Evolutionary conservation across 2,888 invertebrate genomes (phyloP).

Genomic region (Macrosoma leucophasiata): DNA sequence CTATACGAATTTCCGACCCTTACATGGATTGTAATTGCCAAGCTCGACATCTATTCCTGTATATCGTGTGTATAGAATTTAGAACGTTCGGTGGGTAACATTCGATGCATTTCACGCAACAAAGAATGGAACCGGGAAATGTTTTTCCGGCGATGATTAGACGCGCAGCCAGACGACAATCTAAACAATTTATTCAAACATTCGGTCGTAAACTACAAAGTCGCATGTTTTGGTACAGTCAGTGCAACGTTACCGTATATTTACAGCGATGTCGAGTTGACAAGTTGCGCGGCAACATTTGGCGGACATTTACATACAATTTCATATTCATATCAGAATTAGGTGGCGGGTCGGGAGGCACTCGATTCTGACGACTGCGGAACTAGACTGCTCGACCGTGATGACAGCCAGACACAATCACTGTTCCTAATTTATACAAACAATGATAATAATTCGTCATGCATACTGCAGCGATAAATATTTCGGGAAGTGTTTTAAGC

Average conservation of each 20-base stretch:
- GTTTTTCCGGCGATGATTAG: no score
- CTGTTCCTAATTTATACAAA: no score
- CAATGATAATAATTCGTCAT: no score
- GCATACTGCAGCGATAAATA: no score
- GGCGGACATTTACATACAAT: slow-evolving; percentile 64
- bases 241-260: slow-evolving; percentile 56
- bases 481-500: no score
- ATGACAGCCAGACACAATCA: slow-evolving; percentile 25
- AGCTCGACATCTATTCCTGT: slow-evolving; percentile 16
- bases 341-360: slow-evolving; percentile 42
- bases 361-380: slow-evolving; percentile 35
- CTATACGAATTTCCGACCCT: slow-evolving; percentile 36
- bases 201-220: slow-evolving; percentile 49
- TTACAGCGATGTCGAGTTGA: slow-evolving; percentile 62
- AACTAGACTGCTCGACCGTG: slow-evolving; percentile 33
- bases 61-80: slow-evolving; percentile 4
- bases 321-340: slow-evolving; percentile 71
- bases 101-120: slow-evolving; percentile 28
- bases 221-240: slow-evolving; percentile 58
- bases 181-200: slow-evolving; percentile 59
- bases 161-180: no score
- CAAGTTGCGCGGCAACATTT: slow-evolving; percentile 57
- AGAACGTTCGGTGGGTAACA: slow-evolving; percentile 24
- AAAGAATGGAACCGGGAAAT: no score
- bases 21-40: slow-evolving; percentile 33